These are phyloP conservation scores for Propithecus deckenii DNA, from an alignment of 2,797 vertebrate genomes.

Conservation along the genomic window DNA sequence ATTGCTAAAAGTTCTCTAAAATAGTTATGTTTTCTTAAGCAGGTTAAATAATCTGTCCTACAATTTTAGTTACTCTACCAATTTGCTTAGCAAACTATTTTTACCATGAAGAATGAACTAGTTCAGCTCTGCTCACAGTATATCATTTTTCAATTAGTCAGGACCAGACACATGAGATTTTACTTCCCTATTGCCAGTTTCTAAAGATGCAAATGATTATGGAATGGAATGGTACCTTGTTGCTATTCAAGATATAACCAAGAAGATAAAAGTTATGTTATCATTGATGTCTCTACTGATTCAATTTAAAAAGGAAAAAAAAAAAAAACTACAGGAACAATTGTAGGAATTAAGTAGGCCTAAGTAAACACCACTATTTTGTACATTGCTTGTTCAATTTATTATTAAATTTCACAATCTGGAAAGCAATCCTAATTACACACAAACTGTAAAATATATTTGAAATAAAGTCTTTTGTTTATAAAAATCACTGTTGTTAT, in stretches of 20 bases:
- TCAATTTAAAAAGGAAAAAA: neutral
- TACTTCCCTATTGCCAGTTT: neutral
- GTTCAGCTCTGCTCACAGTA: neutral
- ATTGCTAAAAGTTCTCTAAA: conserved; percentile 48
- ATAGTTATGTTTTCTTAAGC: conserved; percentile 60
- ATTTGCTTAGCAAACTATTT: conserved; percentile 59
- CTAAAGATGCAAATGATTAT: conserved; percentile 5
- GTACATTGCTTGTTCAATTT: conserved; percentile 63
- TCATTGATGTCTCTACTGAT: neutral
- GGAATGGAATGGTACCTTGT: neutral
- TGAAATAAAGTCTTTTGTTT: conserved; percentile 73
- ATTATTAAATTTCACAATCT: conserved; percentile 66
- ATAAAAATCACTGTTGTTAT: conserved; percentile 48
- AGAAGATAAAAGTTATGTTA: neutral
- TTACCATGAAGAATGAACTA: conserved; percentile 45
- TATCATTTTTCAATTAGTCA: conserved; percentile 29
- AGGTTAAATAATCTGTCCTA: conserved; percentile 60
- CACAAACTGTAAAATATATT: conserved; percentile 68
- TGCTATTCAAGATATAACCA: conserved; percentile 28
- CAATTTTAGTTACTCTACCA: conserved; percentile 44
- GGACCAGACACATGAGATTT: neutral
- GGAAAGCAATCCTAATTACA: conserved; percentile 60
- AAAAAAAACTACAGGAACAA: conserved; percentile 9
- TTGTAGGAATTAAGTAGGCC: conserved; percentile 34
- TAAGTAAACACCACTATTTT: conserved; percentile 50